Percentiles rank a stretch among this genome's conserved stretches.
Conservation (phyloP, 2,113 vertebrate species). For the Colinus virginianus region DNA sequence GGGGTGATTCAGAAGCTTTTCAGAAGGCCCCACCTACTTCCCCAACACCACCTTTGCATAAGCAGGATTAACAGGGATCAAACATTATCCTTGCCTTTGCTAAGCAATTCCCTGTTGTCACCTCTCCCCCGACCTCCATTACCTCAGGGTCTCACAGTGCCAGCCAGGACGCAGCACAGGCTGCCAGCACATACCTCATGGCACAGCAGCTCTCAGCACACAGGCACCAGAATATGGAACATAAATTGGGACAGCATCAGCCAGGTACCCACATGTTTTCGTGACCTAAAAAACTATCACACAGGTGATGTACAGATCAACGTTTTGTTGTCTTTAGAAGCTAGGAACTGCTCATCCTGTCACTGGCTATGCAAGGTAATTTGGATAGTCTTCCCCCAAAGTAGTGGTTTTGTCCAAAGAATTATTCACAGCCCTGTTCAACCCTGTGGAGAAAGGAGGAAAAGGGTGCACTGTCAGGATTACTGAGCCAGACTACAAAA, state of each 20-base stretch:
- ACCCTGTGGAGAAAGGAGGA: neutral
- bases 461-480: neutral
- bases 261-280: neutral
- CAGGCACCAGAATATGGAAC: neutral
- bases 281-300: neutral
- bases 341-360: neutral
- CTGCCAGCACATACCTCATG: neutral
- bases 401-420: neutral
- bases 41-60: neutral
- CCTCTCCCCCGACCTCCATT: neutral
- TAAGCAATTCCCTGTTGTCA: neutral
- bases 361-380: neutral
- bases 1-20: neutral
- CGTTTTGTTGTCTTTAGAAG: neutral
- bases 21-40: neutral
- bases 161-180: too few species aligned
- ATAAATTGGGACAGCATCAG: neutral
- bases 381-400: neutral
- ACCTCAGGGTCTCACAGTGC: too few species aligned
- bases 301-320: neutral
- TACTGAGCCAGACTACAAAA: neutral
- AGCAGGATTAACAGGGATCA: neutral
- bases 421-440: neutral
- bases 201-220: neutral
- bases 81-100: rapidly evolving